Base-by-base conservation (phyloP, 2,113 vertebrate genomes). In the Ammodytes dubius region DNA sequence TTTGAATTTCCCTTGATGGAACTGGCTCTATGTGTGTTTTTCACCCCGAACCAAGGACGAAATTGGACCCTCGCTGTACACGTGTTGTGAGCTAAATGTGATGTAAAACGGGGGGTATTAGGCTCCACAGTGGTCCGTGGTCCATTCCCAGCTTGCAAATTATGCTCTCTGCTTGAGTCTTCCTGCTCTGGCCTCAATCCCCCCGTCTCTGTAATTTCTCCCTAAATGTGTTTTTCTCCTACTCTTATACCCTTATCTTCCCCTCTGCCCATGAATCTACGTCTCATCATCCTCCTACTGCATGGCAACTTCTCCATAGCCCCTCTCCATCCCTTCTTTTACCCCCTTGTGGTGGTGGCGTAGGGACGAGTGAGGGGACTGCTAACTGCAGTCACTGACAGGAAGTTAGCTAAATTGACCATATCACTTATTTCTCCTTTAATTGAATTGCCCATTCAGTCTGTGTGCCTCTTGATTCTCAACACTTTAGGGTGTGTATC, bases 161-260 rank as follows among this genome's bases (percentile, higher is more conserved):
- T 71, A 89, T 43, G 53, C 67, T 82, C 86, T 77, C 69, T n/a
- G 74, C 74, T 81, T 70, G 86, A 80, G 59, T 86, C 77, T 76
- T 81, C 77, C 84, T 73, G 66, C 14, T 74, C 70, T 72, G 57
- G 73, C 77, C 45, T 76, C 65, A 11, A 5, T 72, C 64, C 14
- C 56, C 75, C 58, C 53, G 37, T 66, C 77, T 54, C 77, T 74
- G 7, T 83, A 52, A 78, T 89, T 78, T 73, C 61, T 79, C 79
- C 71, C 46, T 42, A 76, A 10, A 76, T 81, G 57, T 73, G 58
- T 82, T 74, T 27, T 81, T 72, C 45, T 43, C 56, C 52, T 13
- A 3, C 17, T 6, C 19, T 58, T 84, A 61, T 13, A 3, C 17
- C 6, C 19, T 58, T 84, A 61, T 60, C 50, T 65, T 75, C 47